A percentile compares a stretch with the other conserved stretches of the same genome.
Evolutionary conservation across 2,113 vertebrate species (phyloP).

Genomic region (Regulus satrapa): DNA sequence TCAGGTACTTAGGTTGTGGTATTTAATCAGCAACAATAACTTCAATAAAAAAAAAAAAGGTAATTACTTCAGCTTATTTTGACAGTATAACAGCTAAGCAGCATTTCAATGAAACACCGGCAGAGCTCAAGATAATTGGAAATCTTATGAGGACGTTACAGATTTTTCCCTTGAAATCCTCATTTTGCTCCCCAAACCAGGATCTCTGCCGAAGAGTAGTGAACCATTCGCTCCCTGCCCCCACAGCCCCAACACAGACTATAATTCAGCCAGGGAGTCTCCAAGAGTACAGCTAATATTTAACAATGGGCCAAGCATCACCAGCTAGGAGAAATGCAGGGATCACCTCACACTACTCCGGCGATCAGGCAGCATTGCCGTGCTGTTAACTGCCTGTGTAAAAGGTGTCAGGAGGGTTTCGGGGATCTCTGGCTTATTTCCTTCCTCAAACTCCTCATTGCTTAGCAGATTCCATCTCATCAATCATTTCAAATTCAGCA

Average conservation of each 20-base stretch:
- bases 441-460: background rate
- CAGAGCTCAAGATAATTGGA: background rate
- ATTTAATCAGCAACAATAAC: background rate
- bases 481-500: background rate
- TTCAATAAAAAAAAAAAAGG: background rate
- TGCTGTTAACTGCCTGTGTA: background rate
- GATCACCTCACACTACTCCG: background rate
- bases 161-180: background rate
- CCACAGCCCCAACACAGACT: background rate
- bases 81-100: background rate
- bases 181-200: background rate
- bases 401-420: background rate
- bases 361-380: background rate
- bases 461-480: background rate
- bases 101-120: background rate
- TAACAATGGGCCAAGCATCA: constrained; percentile 47
- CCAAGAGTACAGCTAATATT: constrained; percentile 42
- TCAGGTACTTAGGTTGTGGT: background rate
- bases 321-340: background rate
- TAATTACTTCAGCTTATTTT: background rate
- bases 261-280: constrained; percentile 6
- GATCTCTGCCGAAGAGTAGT: background rate
- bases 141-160: background rate
- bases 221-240: background rate
- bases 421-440: background rate